Evolutionary conservation across 2,113 vertebrate genomes (phyloP).

Genomic region (Hippocampus zosterae): DNA sequence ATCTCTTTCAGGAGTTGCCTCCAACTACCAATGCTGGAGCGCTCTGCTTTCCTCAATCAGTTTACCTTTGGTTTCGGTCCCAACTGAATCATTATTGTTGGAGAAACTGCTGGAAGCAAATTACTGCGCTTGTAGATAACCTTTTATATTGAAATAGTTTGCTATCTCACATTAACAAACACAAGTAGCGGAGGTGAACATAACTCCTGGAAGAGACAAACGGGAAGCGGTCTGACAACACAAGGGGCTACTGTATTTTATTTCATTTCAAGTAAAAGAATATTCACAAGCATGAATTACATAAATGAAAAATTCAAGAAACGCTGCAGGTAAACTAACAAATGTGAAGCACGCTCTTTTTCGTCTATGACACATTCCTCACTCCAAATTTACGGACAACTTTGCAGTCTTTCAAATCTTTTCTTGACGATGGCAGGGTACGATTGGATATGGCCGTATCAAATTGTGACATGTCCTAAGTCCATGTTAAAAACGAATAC

Average conservation of each 20-base stretch:
- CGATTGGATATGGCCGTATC: neutral
- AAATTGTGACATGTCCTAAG: neutral
- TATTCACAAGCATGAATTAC: neutral
- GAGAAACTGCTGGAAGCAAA: too few relatives aligned
- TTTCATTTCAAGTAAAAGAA: neutral
- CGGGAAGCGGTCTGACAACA: neutral
- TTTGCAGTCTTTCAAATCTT: neutral
- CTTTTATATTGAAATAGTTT: too few relatives aligned
- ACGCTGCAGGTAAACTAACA: neutral
- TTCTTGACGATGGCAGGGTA: neutral
- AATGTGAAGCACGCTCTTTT: neutral
- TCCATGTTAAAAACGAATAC: neutral
- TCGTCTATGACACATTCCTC: neutral
- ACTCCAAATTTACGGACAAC: neutral
- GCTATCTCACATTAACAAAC: neutral
- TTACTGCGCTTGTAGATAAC: too few relatives aligned
- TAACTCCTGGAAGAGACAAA: neutral
- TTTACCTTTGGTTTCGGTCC: too few relatives aligned
- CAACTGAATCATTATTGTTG: too few relatives aligned
- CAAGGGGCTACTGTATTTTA: neutral
- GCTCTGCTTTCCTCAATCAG: too few relatives aligned
- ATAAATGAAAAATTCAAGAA: neutral
- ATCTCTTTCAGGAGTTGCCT: too few relatives aligned
- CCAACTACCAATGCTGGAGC: too few relatives aligned
- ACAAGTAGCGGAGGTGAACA: neutral